Evolutionary conservation across 1,140 invertebrate species (phyloP).

Genomic region (Catajapyx aquilonaris): DNA sequence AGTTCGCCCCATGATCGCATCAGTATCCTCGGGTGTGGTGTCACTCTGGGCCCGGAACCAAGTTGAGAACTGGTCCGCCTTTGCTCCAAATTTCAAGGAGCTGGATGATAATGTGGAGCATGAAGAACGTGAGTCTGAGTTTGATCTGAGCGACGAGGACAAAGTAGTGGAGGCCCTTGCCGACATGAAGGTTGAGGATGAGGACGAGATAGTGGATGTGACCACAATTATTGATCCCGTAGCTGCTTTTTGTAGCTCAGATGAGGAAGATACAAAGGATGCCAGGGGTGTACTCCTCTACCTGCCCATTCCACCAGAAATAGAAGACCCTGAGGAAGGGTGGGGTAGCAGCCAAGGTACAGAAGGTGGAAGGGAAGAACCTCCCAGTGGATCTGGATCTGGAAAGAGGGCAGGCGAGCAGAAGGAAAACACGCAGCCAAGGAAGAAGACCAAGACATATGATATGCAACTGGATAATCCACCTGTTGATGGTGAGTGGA

Average conservation of each 20-base stretch:
- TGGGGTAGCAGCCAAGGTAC: conserved; percentile 21
- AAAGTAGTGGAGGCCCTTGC: conserved; percentile 64
- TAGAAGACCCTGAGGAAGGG: conserved; percentile 66
- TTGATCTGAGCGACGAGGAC: conserved; percentile 93
- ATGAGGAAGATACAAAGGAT: conserved; percentile 61
- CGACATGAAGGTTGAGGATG: conserved; percentile 51
- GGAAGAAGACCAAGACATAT: conserved; percentile 41
- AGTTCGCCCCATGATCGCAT: conserved; percentile 70
- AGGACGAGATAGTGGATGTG: conserved; percentile 70
- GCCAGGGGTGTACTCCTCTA: conserved; percentile 71
- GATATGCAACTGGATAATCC: conserved; percentile 50
- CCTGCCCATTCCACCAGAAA: conserved; percentile 86
- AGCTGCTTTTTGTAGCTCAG: conserved; percentile 81
- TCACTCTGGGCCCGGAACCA: conserved; percentile 98
- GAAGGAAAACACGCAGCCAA: conserved; percentile 31
- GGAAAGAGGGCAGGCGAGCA: conserved; percentile 13
- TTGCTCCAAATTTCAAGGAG: conserved; percentile 98
- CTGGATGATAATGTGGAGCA: conserved; percentile 99
- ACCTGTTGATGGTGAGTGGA: conserved; percentile 48
- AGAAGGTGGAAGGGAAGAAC: conserved; percentile 12
- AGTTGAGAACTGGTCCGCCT: conserved; percentile 99
- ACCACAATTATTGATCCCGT: conserved; percentile 71
- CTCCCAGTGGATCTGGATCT: conserved; percentile 12
- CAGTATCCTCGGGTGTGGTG: conserved; percentile 87
- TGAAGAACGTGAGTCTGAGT: conserved; percentile 95